Conservation (phyloP, 2,888 invertebrate species). For the Folsomia candida region DNA sequence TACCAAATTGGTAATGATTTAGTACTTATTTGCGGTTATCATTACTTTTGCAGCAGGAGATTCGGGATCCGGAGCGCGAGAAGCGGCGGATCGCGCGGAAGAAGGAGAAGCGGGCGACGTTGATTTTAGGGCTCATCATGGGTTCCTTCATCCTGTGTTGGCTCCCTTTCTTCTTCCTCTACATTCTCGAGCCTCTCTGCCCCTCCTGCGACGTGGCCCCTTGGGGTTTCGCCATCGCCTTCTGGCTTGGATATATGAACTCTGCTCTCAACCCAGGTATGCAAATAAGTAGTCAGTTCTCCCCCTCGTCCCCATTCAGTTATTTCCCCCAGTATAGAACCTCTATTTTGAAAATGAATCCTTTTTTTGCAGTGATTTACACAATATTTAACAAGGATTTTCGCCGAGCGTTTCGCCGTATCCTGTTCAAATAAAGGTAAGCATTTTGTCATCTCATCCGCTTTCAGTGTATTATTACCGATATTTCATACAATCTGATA, state of each 20-base stretch:
- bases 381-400: slow-evolving; percentile 98
- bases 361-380: slow-evolving; percentile 65
- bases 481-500: no score
- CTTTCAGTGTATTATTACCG: background rate
- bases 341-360: no score
- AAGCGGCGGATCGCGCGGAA: slow-evolving; percentile 89
- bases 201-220: slow-evolving; percentile 72
- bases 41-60: slow-evolving; percentile 44
- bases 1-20: background rate
- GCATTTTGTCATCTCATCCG: background rate
- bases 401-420: slow-evolving; percentile 88
- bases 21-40: no score
- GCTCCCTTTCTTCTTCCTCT: slow-evolving; percentile 95
- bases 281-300: slow-evolving; percentile 59
- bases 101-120: slow-evolving; percentile 92
- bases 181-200: slow-evolving; percentile 81
- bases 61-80: slow-evolving; percentile 84
- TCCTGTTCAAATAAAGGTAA: slow-evolving; percentile 81
- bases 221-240: slow-evolving; percentile 85
- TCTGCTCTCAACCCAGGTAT: slow-evolving; percentile 80
- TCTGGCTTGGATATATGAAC: slow-evolving; percentile 97
- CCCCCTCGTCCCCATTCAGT: background rate
- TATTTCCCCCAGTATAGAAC: background rate
- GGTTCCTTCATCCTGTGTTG: slow-evolving; percentile 95
- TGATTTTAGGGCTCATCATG: slow-evolving; percentile 96